Percentiles rank a stretch among this genome's conserved stretches.
Conservation (phyloP, 2,113 vertebrate species). For the Noctilio leporinus region DNA sequence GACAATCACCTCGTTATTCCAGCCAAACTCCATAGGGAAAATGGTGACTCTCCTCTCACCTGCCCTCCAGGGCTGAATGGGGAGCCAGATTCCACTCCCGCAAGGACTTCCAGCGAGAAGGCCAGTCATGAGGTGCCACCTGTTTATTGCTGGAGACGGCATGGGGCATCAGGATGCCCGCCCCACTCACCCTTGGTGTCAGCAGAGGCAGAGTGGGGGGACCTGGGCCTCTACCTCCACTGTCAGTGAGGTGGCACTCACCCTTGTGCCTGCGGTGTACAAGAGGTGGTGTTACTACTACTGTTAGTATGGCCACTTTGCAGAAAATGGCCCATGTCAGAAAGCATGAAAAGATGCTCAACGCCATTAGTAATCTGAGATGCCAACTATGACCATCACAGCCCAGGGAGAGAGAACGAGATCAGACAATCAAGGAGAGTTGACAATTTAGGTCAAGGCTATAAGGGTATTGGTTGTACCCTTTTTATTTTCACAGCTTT, state of each 20-base stretch:
- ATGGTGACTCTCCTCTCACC: accelerated
- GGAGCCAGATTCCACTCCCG: not conserved
- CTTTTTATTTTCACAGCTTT: not conserved
- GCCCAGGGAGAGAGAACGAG: not conserved
- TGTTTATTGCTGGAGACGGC: not conserved
- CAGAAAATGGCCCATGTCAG: not conserved
- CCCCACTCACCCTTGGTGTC: not conserved
- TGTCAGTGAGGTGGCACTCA: not conserved
- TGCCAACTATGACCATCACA: not conserved
- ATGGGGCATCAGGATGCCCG: not conserved
- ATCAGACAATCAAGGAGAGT: not conserved
- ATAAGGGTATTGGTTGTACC: not conserved
- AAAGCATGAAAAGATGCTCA: not conserved
- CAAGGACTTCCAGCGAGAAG: not conserved
- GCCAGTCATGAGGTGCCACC: not conserved
- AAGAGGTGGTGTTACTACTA: not conserved
- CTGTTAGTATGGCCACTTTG: not conserved
- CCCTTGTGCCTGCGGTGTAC: not conserved
- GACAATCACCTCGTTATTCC: not conserved
- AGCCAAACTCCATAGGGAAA: not conserved
- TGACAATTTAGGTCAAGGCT: too few species aligned
- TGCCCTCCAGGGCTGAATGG: not conserved
- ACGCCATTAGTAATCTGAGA: not conserved
- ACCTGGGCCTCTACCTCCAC: not conserved
- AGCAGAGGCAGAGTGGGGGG: not conserved